Conservation (phyloP, 2,113 vertebrate genomes). For the Spilogale gracilis region DNA sequence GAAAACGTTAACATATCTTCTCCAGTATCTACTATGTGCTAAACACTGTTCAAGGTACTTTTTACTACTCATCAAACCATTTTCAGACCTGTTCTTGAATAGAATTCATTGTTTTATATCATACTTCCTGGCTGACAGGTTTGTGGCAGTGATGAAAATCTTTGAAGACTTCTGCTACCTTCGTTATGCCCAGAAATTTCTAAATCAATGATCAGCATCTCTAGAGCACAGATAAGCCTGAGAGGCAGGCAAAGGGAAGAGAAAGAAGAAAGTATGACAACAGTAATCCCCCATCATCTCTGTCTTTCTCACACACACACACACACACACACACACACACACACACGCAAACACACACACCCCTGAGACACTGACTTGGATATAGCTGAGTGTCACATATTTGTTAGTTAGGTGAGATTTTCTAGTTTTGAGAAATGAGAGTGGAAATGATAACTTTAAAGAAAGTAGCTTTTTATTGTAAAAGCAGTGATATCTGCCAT, state of each 20-base stretch:
- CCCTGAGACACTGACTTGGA: background rate
- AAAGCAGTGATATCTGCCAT: background rate
- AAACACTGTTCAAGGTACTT: background rate
- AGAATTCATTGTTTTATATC: background rate
- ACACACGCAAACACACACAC: no score
- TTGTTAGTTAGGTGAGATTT: background rate
- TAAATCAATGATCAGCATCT: background rate
- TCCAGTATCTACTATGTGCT: background rate
- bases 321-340: no score
- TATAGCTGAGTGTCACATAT: background rate
- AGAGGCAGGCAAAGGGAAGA: background rate
- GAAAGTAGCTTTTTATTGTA: background rate
- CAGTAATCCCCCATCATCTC: no score
- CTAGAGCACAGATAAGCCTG: background rate
- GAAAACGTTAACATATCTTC: background rate
- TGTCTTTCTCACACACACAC: background rate
- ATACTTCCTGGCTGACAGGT: background rate
- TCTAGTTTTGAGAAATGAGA: conserved; percentile 7
- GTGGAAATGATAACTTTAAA: background rate
- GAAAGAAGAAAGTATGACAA: background rate
- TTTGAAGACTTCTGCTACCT: background rate
- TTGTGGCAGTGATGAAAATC: background rate
- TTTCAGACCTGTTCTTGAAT: background rate
- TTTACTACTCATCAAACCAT: background rate
- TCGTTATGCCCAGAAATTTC: background rate